Conservation (phyloP, 1,140 invertebrate species). For the Lepidurus couesii region DNA sequence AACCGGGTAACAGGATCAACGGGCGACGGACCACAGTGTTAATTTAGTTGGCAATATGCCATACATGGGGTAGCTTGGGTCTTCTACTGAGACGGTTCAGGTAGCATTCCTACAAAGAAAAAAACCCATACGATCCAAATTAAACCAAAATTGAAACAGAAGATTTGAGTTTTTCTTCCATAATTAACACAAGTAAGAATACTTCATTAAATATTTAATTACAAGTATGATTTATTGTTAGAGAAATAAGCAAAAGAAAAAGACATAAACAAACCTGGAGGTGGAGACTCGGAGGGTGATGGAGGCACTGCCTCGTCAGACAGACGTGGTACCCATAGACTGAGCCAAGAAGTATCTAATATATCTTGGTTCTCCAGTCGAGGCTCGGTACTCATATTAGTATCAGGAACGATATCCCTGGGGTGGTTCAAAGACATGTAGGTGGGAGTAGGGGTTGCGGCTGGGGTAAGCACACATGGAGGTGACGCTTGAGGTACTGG, state of each 20-base stretch:
- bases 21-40: background rate
- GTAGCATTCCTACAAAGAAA: background rate
- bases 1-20: background rate
- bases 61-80: background rate
- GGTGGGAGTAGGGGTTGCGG: background rate
- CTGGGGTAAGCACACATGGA: background rate
- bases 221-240: background rate
- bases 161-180: too few species aligned
- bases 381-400: background rate
- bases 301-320: background rate
- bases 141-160: background rate
- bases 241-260: background rate
- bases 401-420: background rate
- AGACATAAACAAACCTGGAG: background rate
- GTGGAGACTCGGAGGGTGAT: background rate
- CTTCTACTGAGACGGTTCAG: constrained; percentile 6
- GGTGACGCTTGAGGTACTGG: constrained; percentile 20
- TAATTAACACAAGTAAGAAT: too few species aligned
- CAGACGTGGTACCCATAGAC: constrained; percentile 4
- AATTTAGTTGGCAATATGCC: constrained; percentile 22
- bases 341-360: constrained; percentile 6
- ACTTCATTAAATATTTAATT: too few species aligned
- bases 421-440: background rate
- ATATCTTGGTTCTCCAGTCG: background rate
- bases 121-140: background rate